Conservation (phyloP, 2,888 invertebrate genomes). For the Drosophila testacea region DNA sequence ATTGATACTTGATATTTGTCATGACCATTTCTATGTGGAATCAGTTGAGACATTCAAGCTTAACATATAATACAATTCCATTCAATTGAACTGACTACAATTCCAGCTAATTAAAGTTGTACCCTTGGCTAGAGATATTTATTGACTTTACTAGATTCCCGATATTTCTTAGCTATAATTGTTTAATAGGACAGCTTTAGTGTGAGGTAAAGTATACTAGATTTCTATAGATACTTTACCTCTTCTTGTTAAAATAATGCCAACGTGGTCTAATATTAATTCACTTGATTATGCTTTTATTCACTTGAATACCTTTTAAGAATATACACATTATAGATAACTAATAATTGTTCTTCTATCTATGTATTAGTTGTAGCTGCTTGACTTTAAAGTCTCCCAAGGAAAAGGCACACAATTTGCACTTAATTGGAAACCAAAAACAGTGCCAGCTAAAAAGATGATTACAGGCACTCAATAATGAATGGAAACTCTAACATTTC, state of each 20-base stretch:
- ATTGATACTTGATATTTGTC: conserved; percentile 33
- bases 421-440: conserved; percentile 67
- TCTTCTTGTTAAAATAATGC: too few species aligned
- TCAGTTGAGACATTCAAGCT: conserved; percentile 20
- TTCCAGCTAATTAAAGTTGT: too few species aligned
- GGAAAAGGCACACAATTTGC: conserved; percentile 31
- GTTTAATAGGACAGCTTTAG: too few species aligned
- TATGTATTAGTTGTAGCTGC: conserved; percentile 28
- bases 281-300: too few species aligned
- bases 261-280: too few species aligned
- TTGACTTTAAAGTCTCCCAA: background rate
- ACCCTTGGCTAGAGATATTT: too few species aligned
- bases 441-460: conserved; percentile 10
- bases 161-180: too few species aligned
- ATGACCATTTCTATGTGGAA: conserved; percentile 33
- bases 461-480: conserved; percentile 19
- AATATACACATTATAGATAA: too few species aligned
- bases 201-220: too few species aligned
- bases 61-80: conserved; percentile 10
- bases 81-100: conserved; percentile 2
- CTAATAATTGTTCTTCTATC: background rate
- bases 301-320: too few species aligned
- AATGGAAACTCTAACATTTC: conserved; percentile 21
- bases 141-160: too few species aligned
- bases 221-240: too few species aligned